Evolutionary conservation across 2,888 invertebrate species (phyloP).

Genomic region (Drosophila dives): DNA sequence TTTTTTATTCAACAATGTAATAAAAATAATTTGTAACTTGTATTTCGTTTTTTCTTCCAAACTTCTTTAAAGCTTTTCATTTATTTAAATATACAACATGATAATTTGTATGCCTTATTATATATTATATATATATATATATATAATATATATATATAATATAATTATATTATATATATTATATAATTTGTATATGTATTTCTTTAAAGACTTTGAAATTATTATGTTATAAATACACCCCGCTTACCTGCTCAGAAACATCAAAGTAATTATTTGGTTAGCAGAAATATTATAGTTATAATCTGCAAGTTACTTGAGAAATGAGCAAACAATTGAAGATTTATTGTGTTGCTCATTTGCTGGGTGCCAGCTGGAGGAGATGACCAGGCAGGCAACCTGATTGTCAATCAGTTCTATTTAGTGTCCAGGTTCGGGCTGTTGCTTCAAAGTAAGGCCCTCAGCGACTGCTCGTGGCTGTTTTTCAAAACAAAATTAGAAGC

Average conservation of each 20-base stretch:
- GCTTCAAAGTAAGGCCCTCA: slow-evolving; percentile 57
- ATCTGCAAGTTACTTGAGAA: slow-evolving; percentile 31
- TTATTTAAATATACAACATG: background rate
- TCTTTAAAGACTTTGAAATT: background rate
- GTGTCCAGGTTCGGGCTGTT: slow-evolving; percentile 23
- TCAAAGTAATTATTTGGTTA: slow-evolving; percentile 50
- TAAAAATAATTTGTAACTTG: background rate
- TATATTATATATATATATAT: no score
- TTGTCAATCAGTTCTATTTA: slow-evolving; percentile 69
- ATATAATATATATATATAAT: no score
- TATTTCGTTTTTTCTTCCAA: background rate
- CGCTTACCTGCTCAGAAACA: slow-evolving; percentile 13
- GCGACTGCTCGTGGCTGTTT: slow-evolving; percentile 71
- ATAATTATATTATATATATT: no score
- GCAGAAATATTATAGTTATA: slow-evolving; percentile 33
- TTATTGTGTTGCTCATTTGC: slow-evolving; percentile 6
- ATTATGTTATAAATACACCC: background rate
- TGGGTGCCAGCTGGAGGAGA: background rate
- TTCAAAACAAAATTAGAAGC: slow-evolving; percentile 74
- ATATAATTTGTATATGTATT: no score
- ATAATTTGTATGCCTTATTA: background rate
- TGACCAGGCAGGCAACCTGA: slow-evolving; percentile 50
- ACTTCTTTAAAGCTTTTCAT: background rate
- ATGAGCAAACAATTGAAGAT: slow-evolving; percentile 12
- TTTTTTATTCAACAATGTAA: background rate